Evolutionary conservation across 1,140 invertebrate species (phyloP), one percentile per base, ranked within the genome.

Genomic region (Drosophila subpulchrella): DNA sequence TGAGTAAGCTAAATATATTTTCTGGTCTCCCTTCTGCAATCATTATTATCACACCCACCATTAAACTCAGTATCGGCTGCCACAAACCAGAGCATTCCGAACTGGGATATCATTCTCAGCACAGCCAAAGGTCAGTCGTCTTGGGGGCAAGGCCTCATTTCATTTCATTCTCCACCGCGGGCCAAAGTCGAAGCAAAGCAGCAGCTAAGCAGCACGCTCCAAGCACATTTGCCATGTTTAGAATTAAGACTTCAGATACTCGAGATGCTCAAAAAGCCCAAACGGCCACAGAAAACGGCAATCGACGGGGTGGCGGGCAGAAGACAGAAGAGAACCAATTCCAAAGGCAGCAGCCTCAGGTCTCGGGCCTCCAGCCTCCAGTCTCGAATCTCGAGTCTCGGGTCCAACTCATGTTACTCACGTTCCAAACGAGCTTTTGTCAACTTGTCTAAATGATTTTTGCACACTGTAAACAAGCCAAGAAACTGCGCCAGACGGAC

Each of bases 381-480:
- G n/a, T 44, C 50, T 65, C 38, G 17, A 34, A 1, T 27, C 46
- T 63, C 32, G 15, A 38, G 62, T 66, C 65, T 55, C 65, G 48
- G 53, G 66, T 27, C 66, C 71, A 62, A 85, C 75, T 91, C 89
- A 89, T 91, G 89, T 91, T 91, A 91, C 81, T 91, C 89, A 91
- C 89, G 89, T 91, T 85, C 89, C 84, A 91, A 81, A 91, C 80
- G 90, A 91, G 89, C 85, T 91, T 91, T 91, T 91, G 89, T 91
- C 89, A 91, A 91, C 83, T 88, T 88, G 88, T 90, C 81, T 79
- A 90, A 88, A 88, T 91, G 89, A 91, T 91, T 91, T 91, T 91
- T 90, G 88, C 89, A 91, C 84, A 91, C 78, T 89, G 89, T 91
- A 91, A 91, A 91, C 84, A 91, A 91, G 81, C 84, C 76, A 46